Conservation (phyloP, 2,113 vertebrate species). For the Thalassoma bifasciatum region DNA sequence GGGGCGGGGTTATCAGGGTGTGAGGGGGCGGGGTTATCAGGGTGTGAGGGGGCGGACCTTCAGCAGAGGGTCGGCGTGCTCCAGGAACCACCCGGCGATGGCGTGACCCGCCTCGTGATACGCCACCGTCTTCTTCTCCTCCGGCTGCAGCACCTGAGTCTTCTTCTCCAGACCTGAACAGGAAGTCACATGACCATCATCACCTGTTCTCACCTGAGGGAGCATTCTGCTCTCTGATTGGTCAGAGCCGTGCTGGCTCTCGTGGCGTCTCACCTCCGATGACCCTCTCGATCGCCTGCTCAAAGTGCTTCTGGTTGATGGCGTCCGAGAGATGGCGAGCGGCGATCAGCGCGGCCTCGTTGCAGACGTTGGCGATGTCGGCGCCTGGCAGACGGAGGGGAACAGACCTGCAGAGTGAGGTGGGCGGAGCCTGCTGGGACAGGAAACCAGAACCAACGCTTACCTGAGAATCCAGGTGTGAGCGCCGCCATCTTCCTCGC, state of each 20-base stretch:
- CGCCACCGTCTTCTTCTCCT: conserved; percentile 97
- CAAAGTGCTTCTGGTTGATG: conserved; percentile 95
- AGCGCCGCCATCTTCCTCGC: conserved; percentile 94
- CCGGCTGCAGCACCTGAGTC: conserved; percentile 96
- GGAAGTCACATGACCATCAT: neutral
- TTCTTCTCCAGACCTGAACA: conserved; percentile 93
- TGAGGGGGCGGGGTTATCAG: too few species aligned
- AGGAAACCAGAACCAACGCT: neutral
- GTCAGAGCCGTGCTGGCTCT: too few species aligned
- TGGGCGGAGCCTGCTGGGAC: neutral
- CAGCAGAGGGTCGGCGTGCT: conserved; percentile 95
- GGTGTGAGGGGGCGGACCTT: conserved; percentile 79
- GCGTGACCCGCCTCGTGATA: conserved; percentile 96
- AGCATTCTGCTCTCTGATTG: too few species aligned
- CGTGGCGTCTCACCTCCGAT: conserved; percentile 90
- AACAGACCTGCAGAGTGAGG: neutral
- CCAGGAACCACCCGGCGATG: conserved; percentile 95
- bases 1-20: too few species aligned
- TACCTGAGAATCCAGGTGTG: conserved; percentile 97
- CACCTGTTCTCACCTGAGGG: too few species aligned
- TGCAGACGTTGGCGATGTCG: conserved; percentile 98
- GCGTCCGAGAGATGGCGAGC: conserved; percentile 94
- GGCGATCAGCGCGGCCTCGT: conserved; percentile 97
- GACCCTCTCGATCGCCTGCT: conserved; percentile 97
- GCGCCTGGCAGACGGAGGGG: conserved; percentile 83